Evolutionary conservation across 1,140 invertebrate genomes (phyloP), one percentile per base, ranked within the genome.

Genomic region (Lasioglossum baleicum): DNA sequence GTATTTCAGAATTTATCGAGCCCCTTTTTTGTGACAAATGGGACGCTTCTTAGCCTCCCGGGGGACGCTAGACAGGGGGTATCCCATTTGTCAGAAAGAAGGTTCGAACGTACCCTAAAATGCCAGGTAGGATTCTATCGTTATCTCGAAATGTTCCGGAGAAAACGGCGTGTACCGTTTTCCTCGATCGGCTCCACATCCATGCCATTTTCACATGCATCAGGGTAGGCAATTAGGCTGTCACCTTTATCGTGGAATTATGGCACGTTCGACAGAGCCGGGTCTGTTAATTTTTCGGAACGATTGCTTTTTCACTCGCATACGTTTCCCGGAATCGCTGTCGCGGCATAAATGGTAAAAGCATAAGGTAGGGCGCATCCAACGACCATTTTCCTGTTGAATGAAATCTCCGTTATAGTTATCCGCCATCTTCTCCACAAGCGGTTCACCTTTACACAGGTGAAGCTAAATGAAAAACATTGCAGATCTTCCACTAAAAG

Each of bases 331-430:
- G 7, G n/a, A 53, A 77, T 61, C 56, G n/a, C 31, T 51, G 56
- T 5, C 22, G 40, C 58, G 11, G 7, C 31, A 31, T 0, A n/a
- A 13, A 44, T 13, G 56, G 17, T n/a, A 3, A 1, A 51, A 71
- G 22, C 66, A 20, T n/a, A 26, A 61, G 44, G 31, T 64, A 48
- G 60, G 44, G 31, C 3, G 64, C 26, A 26, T 71, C 53, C 44
- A 42, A 40, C 44, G 60, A 42, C 64, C 68, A 65, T 79, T 73
- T 79, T 79, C 75, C 69, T 73, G 48, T 73, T 56, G 56, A 56
- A 60, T 44, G 65, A 72, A 72, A 72, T 35, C 60, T 11, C 11
- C 11, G 35, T 35, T 35, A 35, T 35, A 5, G 35, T 35, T 35
- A 5, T 35, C 35, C 35, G 35, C 5, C 1, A 35, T 35, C 35